Conservation (phyloP, 2,888 invertebrate genomes). For the Ferrisia virgata region DNA sequence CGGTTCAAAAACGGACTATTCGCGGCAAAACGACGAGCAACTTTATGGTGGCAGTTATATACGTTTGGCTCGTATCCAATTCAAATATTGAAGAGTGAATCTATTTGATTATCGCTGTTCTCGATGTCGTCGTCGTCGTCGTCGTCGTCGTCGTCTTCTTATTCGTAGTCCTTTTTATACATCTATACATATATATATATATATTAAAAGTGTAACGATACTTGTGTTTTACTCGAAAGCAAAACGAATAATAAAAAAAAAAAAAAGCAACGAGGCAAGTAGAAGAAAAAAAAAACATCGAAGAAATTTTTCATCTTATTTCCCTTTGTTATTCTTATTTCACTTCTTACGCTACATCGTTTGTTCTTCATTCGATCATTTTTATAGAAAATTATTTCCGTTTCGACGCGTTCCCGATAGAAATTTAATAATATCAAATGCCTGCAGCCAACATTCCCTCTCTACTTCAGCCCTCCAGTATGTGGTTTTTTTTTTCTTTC, state of each 20-base stretch:
- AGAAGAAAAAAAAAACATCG: neutral
- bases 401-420: conserved; percentile 26
- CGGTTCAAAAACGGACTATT: neutral
- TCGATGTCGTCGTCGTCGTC: neutral
- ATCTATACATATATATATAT: neutral
- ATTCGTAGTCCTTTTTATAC: neutral
- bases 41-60: conserved; percentile 38
- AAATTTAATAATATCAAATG: conserved; percentile 23
- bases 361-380: conserved; percentile 30
- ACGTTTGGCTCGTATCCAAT: conserved; percentile 34
- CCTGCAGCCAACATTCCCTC: neutral
- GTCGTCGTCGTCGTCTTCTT: neutral
- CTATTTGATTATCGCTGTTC: conserved; percentile 35
- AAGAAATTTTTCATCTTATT: conserved; percentile 12
- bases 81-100: conserved; percentile 37
- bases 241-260: neutral
- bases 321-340: conserved; percentile 14
- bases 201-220: conserved; percentile 28
- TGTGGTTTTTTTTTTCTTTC: neutral
- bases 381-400: conserved; percentile 16
- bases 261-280: neutral
- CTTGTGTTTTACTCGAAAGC: neutral
- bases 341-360: conserved; percentile 26
- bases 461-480: neutral
- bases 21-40: conserved; percentile 23